phyloP scores from a whole-genome alignment of 2,888 invertebrate genomes.

The Deilephila porcellus region DNA sequence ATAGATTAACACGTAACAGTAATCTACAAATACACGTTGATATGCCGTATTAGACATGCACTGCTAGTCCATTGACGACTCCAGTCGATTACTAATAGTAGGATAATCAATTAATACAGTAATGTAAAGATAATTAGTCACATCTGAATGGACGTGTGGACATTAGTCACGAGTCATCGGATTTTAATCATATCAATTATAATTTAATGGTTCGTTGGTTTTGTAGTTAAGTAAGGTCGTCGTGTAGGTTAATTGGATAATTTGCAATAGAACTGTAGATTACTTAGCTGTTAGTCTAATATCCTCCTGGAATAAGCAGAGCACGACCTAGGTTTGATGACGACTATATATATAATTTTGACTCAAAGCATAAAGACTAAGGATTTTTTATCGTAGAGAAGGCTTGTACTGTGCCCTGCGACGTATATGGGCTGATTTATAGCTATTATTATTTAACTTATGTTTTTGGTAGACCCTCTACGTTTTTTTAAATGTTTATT shows the following conservation, averaged over 20 bases:
- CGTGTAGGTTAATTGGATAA: background rate
- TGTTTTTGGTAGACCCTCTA: too few relatives aligned
- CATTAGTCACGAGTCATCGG: conserved; percentile 14
- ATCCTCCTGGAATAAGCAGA: too few relatives aligned
- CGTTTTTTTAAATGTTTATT: too few relatives aligned
- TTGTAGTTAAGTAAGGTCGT: background rate
- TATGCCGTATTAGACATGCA: background rate
- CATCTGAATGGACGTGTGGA: conserved; percentile 7
- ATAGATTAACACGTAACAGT: background rate
- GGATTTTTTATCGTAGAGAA: too few relatives aligned
- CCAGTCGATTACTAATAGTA: conserved; percentile 4
- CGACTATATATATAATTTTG: too few relatives aligned
- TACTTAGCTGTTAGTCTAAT: too few relatives aligned
- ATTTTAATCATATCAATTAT: conserved; percentile 22
- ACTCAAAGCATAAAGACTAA: too few relatives aligned
- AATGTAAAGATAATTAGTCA: conserved; percentile 14
- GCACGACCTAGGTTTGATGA: too few relatives aligned
- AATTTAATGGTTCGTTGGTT: conserved; percentile 14
- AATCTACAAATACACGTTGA: background rate
- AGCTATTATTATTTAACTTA: too few relatives aligned
- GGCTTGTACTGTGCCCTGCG: too few relatives aligned
- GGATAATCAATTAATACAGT: conserved; percentile 19
- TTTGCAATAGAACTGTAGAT: background rate
- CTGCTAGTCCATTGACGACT: conserved; percentile 14
- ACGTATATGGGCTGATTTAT: too few relatives aligned